phyloP scores from a whole-genome alignment of 37 sponge, comb jelly and placozoan genomes.

The Theonella swinhoei region DNA sequence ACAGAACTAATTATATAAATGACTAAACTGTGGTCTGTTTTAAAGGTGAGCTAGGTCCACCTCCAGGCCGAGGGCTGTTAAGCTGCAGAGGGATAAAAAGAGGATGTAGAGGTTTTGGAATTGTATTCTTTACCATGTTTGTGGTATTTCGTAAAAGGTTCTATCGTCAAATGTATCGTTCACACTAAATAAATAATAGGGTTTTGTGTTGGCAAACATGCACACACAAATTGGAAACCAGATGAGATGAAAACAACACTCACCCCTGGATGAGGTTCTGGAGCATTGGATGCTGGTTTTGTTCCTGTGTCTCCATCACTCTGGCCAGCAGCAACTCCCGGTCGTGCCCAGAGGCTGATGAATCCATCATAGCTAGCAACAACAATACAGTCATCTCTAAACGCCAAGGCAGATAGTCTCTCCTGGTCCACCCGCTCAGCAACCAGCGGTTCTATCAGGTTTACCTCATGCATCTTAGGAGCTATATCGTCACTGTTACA shows the following conservation, averaged over 20 bases:
- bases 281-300: too few relatives aligned
- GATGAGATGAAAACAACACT: neutral
- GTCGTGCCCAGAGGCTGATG: slow-evolving; percentile 64
- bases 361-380: slow-evolving; percentile 78
- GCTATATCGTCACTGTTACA: slow-evolving; percentile 73
- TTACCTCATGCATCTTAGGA: slow-evolving; percentile 78
- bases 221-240: too few relatives aligned
- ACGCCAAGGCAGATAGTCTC: slow-evolving; percentile 78
- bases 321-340: neutral
- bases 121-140: too few relatives aligned
- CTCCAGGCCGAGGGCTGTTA: slow-evolving; percentile 56
- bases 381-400: slow-evolving; percentile 76
- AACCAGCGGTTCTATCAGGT: slow-evolving; percentile 85
- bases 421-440: slow-evolving; percentile 74
- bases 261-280: slow-evolving; percentile 33
- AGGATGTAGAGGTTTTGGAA: too few relatives aligned
- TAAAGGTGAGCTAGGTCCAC: neutral
- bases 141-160: too few relatives aligned
- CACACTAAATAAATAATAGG: too few relatives aligned
- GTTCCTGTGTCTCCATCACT: neutral
- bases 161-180: too few relatives aligned
- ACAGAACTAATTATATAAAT: slow-evolving; percentile 5
- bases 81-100: slow-evolving; percentile 38
- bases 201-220: too few relatives aligned
- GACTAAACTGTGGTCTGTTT: slow-evolving; percentile 25